Evolutionary conservation across 2,888 invertebrate species (phyloP), one percentile per base, ranked within the genome.

Genomic region (Gymnocheta viridis): DNA sequence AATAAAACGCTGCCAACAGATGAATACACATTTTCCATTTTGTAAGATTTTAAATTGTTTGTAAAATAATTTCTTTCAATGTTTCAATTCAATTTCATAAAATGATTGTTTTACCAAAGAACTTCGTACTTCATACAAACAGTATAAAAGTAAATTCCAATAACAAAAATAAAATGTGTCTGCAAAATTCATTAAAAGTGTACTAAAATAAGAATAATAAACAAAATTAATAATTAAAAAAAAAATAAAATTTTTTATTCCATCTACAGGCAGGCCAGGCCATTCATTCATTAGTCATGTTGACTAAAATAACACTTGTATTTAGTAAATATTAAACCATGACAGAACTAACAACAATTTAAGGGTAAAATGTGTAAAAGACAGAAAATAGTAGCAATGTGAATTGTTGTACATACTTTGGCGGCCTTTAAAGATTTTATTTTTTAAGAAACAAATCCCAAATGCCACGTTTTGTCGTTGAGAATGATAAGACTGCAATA

Each of bases 131-230:
- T 54, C 22, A 38, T 19, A 17, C 17, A 69, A 51, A 17, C 38
- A 67, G n/a, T n/a, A n/a, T n/a, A 38, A 51, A 24, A 38, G 32
- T 12, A 60, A 79, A 76, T 73, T 47, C 51, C 56, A 80, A 70
- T 29, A 66, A 19, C 62, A 73, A 64, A 60, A n/a, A 32, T 19
- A 67, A 77, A 64, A 60, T 51, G 35, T 78, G 77, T 84, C 81
- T 84, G 84, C 84, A 69, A 78, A 81, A 69, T 81, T 84, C 81
- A 84, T 81, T 84, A 62, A 80, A 78, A 78, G 49, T 29, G 22
- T 44, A 70, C 29, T 32, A 69, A 67, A 74, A 35, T n/a, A 51
- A 49, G 22, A 66, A 29, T 10, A 9, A 44, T 0, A 29, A 56
- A 56, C 58, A 0, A 58, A 49, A 1, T 51, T 12, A 72, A 54